A percentile compares a stretch with the other conserved stretches of the same genome.
Evolutionary conservation across 2,113 vertebrate species (phyloP).

Genomic region (Phaethornis superciliosus): DNA sequence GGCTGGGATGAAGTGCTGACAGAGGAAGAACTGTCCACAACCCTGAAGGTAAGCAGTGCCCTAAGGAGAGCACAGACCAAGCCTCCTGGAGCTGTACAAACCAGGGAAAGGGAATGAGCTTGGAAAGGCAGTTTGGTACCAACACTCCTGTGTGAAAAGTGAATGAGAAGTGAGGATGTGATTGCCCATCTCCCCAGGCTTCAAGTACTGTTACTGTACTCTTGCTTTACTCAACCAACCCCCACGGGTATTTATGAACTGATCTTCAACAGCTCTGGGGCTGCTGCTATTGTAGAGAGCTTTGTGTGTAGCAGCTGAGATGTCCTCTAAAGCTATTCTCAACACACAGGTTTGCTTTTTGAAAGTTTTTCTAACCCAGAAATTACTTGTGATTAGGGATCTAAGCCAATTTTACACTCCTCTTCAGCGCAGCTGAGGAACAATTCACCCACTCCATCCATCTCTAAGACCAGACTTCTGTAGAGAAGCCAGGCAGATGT

Average conservation of each 20-base stretch:
- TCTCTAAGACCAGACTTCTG: background rate
- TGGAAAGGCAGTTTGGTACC: background rate
- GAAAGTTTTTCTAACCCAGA: background rate
- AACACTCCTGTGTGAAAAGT: accelerated
- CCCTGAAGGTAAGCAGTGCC: conserved; percentile 83
- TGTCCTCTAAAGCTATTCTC: background rate
- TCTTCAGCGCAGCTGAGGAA: background rate
- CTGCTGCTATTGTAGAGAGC: background rate
- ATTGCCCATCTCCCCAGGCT: background rate
- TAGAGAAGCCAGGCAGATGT: background rate
- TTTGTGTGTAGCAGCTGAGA: background rate
- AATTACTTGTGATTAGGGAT: background rate
- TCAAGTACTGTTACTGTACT: background rate
- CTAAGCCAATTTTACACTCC: background rate
- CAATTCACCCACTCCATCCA: accelerated
- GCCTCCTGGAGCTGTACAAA: accelerated
- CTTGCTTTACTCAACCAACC: background rate
- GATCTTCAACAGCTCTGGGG: background rate
- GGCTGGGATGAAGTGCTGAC: conserved; percentile 85
- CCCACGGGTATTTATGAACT: accelerated
- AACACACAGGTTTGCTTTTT: background rate
- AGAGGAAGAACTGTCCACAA: conserved; percentile 83
- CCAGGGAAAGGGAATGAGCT: background rate
- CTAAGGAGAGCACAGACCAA: too few relatives aligned
- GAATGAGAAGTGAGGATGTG: accelerated